A percentile compares a stretch with the other conserved stretches of the same genome.
Evolutionary conservation across 1,140 invertebrate genomes (phyloP).

Genomic region (Drosophila pseudoananassae): DNA sequence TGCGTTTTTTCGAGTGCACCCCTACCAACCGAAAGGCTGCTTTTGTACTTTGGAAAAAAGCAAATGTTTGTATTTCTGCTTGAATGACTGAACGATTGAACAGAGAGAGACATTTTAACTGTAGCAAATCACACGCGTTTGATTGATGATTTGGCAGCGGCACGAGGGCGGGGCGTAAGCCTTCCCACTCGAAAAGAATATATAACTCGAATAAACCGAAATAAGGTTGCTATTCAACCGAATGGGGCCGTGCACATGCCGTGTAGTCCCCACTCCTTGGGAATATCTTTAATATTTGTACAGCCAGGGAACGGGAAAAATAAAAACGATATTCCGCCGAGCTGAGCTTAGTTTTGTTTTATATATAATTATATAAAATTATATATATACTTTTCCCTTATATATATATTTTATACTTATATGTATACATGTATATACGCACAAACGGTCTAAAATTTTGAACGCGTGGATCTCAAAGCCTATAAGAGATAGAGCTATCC

Average conservation of each 20-base stretch:
- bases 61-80: slow-evolving; percentile 80
- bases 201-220: slow-evolving; percentile 23
- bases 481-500: no score
- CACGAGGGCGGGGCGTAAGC: slow-evolving; percentile 25
- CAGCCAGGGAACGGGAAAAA: slow-evolving; percentile 17
- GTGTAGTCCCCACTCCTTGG: not conserved
- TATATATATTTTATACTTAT: no score
- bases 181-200: slow-evolving; percentile 9
- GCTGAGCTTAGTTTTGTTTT: slow-evolving; percentile 49
- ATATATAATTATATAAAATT: no score
- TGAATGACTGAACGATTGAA: slow-evolving; percentile 79
- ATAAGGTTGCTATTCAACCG: slow-evolving; percentile 47
- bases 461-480: no score
- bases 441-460: no score
- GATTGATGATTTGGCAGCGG: slow-evolving; percentile 76
- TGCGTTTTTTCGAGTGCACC: slow-evolving; percentile 8
- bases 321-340: slow-evolving; percentile 16
- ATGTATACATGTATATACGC: no score
- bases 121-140: slow-evolving; percentile 80
- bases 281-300: slow-evolving; percentile 63
- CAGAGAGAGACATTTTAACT: slow-evolving; percentile 79
- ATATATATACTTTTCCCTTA: no score
- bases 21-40: slow-evolving; percentile 13
- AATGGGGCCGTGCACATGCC: slow-evolving; percentile 50
- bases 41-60: slow-evolving; percentile 74